Evolutionary conservation across 2,113 vertebrate species (phyloP).

Genomic region (Anolis carolinensis): DNA sequence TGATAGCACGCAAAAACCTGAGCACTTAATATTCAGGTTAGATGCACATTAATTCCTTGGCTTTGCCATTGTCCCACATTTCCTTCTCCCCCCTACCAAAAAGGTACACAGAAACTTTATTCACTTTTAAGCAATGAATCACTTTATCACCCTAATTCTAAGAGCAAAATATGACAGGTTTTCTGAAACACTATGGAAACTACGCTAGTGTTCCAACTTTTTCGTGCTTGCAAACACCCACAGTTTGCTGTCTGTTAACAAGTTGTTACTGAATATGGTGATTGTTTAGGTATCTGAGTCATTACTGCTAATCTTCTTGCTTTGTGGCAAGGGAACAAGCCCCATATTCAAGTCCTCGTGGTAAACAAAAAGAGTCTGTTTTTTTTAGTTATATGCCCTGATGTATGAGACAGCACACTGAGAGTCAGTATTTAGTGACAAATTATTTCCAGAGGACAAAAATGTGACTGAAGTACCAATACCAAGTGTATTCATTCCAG

Average conservation of each 20-base stretch:
- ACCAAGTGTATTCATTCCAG: neutral
- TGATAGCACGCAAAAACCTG: slow-evolving; percentile 14
- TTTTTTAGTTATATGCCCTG: slow-evolving; percentile 18
- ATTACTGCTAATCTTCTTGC: neutral
- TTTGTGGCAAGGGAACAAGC: neutral
- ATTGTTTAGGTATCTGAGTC: slow-evolving; percentile 2
- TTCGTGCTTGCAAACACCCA: accelerated
- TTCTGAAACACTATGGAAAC: slow-evolving; percentile 9
- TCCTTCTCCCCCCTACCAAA: neutral
- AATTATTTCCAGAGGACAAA: neutral
- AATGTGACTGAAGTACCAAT: neutral
- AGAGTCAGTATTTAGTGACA: neutral
- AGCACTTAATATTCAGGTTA: slow-evolving; percentile 4
- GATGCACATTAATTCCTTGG: neutral
- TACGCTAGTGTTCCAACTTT: neutral
- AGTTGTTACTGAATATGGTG: neutral
- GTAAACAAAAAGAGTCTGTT: neutral
- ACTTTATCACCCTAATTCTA: slow-evolving; percentile 6
- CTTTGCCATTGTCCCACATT: neutral
- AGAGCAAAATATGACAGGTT: neutral
- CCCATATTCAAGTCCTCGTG: neutral
- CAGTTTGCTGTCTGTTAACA: neutral
- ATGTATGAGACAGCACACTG: neutral
- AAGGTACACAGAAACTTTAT: neutral
- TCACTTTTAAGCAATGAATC: slow-evolving; percentile 27